Percentiles rank a stretch among this genome's conserved stretches.
phyloP scores from a whole-genome alignment of 2,888 invertebrate genomes.

The Anthoptus insignis region DNA sequence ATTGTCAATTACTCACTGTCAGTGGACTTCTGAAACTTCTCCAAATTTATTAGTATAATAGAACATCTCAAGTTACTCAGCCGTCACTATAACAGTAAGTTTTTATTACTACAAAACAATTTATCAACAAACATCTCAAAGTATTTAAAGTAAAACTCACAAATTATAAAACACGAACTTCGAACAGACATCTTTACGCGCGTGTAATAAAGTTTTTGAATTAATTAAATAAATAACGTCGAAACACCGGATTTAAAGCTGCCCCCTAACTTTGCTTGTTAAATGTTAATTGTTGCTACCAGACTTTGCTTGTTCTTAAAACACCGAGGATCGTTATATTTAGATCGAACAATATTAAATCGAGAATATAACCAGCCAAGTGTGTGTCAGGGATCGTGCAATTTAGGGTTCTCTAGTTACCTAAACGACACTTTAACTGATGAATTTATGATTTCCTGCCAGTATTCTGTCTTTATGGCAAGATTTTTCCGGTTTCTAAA shows the following conservation, averaged over 20 bases:
- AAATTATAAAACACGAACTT: constrained; percentile 35
- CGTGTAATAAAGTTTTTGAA: constrained; percentile 80
- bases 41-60: background rate
- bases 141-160: constrained; percentile 16
- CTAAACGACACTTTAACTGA: no score
- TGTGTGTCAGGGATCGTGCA: no score
- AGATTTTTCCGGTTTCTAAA: no score
- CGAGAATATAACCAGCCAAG: no score
- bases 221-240: constrained; percentile 82
- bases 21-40: background rate
- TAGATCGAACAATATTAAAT: constrained; percentile 5
- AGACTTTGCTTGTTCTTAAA: constrained; percentile 56
- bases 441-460: no score
- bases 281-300: constrained; percentile 77
- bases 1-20: no score
- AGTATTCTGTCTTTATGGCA: no score
- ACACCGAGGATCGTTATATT: background rate
- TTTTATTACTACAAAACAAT: constrained; percentile 17
- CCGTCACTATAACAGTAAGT: background rate
- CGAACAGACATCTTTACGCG: constrained; percentile 77
- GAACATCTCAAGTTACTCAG: background rate
- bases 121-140: constrained; percentile 15
- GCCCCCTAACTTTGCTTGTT: constrained; percentile 77
- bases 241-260: constrained; percentile 82
- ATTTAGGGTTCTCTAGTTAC: no score